Evolutionary conservation across 2,888 invertebrate genomes (phyloP).

Genomic region (Drosophila bunnanda): DNA sequence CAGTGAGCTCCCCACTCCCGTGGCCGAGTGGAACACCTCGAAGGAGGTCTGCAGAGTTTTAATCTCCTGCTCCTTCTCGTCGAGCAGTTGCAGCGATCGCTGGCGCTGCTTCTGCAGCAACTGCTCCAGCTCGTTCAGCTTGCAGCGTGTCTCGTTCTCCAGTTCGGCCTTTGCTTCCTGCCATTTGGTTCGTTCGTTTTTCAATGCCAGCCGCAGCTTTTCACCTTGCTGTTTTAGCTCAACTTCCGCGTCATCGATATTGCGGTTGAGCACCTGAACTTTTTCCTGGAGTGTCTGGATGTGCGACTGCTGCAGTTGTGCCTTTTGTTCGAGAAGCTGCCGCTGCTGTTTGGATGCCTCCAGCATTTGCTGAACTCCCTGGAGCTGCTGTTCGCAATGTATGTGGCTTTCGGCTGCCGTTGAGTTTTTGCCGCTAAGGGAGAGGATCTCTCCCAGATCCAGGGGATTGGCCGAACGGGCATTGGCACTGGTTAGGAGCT

Average conservation of each 20-base stretch:
- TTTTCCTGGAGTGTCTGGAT: slow-evolving; percentile 89
- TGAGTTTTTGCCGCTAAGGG: slow-evolving; percentile 63
- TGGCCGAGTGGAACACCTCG: slow-evolving; percentile 84
- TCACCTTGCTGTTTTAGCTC: slow-evolving; percentile 87
- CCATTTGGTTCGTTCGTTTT: slow-evolving; percentile 82
- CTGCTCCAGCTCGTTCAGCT: slow-evolving; percentile 88
- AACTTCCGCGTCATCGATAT: slow-evolving; percentile 88
- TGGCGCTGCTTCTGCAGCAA: slow-evolving; percentile 92
- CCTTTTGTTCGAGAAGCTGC: slow-evolving; percentile 68
- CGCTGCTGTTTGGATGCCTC: slow-evolving; percentile 86
- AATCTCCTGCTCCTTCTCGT: slow-evolving; percentile 92
- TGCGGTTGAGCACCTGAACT: slow-evolving; percentile 87
- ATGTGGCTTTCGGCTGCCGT: slow-evolving; percentile 83
- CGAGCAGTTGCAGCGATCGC: slow-evolving; percentile 90
- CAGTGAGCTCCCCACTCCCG: slow-evolving; percentile 6
- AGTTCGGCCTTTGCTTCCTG: slow-evolving; percentile 76
- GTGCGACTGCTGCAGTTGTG: slow-evolving; percentile 86
- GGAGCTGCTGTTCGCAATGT: slow-evolving; percentile 88
- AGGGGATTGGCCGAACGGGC: slow-evolving; percentile 87
- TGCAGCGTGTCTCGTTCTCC: slow-evolving; percentile 86
- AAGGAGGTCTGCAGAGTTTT: slow-evolving; percentile 87
- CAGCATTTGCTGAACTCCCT: slow-evolving; percentile 88
- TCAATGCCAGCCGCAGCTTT: slow-evolving; percentile 86
- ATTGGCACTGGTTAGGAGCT: slow-evolving; percentile 87
- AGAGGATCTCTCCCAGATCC: slow-evolving; percentile 86